A percentile compares a stretch with the other conserved stretches of the same genome.
Evolutionary conservation across 64 coral and sea anemone genomes (phyloP).

Genomic region (Catalaphyllia jardinei): DNA sequence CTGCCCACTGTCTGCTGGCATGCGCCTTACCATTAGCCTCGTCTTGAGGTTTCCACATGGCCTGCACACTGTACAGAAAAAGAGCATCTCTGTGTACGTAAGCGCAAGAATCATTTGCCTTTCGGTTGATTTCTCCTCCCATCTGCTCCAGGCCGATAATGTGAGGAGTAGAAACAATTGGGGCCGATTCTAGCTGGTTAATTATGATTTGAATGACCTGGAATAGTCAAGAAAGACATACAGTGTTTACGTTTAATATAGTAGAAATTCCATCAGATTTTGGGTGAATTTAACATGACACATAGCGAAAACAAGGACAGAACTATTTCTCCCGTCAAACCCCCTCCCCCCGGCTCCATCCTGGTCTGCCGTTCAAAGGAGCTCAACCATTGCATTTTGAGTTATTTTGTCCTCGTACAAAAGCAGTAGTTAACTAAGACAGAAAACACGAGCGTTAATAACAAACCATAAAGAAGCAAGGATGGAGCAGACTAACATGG

Average conservation of each 20-base stretch:
- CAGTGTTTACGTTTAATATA: neutral
- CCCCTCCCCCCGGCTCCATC: too few species aligned
- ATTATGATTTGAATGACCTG: constrained; percentile 37
- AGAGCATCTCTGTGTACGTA: constrained; percentile 24
- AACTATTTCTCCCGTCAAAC: too few species aligned
- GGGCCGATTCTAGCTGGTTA: neutral
- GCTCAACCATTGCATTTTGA: too few species aligned
- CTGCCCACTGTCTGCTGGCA: constrained; percentile 19
- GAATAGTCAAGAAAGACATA: neutral
- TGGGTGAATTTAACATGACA: too few species aligned
- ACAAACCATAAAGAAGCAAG: too few species aligned
- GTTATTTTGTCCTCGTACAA: too few species aligned
- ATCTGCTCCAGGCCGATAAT: neutral
- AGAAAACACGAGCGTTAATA: too few species aligned
- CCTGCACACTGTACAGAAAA: constrained; percentile 17
- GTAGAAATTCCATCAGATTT: too few species aligned
- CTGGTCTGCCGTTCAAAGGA: too few species aligned
- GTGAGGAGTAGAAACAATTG: constrained; percentile 14
- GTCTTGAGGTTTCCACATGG: constrained; percentile 20
- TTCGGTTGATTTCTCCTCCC: constrained; percentile 37
- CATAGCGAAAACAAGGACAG: too few species aligned
- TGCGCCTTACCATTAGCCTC: constrained; percentile 11
- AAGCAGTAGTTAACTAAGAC: too few species aligned
- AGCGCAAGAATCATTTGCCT: constrained; percentile 9
- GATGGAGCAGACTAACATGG: too few species aligned